phyloP scores from a whole-genome alignment of 2,888 invertebrate species.

The Scaptomyza reducta region DNA sequence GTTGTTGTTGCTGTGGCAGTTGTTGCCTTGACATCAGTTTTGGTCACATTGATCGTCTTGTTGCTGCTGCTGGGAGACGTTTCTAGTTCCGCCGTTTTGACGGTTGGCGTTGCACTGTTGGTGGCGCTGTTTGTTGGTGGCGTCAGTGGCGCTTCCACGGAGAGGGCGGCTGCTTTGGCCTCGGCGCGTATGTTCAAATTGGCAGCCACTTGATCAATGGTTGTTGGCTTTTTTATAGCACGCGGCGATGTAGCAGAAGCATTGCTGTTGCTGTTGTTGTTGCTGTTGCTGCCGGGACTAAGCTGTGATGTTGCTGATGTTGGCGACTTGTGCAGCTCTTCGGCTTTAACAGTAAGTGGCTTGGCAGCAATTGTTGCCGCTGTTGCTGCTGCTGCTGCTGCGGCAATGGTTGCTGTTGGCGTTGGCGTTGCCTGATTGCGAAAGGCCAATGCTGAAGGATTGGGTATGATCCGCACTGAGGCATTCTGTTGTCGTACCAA shows the following conservation, averaged over 20 bases:
- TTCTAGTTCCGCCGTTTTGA: constrained; percentile 30
- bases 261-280: constrained; percentile 30
- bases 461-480: constrained; percentile 87
- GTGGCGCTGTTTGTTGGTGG: constrained; percentile 8
- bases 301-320: constrained; percentile 27
- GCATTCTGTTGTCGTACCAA: constrained; percentile 85
- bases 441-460: constrained; percentile 87
- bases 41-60: constrained; percentile 22
- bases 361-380: constrained; percentile 33
- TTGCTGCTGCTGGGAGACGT: constrained; percentile 16
- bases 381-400: constrained; percentile 37
- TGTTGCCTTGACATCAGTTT: constrained; percentile 16
- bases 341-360: constrained; percentile 44
- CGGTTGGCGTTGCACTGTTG: constrained; percentile 9
- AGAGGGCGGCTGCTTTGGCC: constrained; percentile 75
- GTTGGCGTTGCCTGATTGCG: constrained; percentile 83
- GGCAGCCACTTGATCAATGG: constrained; percentile 84
- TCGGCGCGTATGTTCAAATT: constrained; percentile 83
- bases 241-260: constrained; percentile 61
- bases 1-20: constrained; percentile 3
- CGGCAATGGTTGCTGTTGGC: constrained; percentile 24
- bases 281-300: constrained; percentile 50
- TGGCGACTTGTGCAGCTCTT: constrained; percentile 41
- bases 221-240: constrained; percentile 79
- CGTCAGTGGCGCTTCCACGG: constrained; percentile 54